Percentiles rank a stretch among this genome's conserved stretches.
Conservation (phyloP, 2,888 invertebrate genomes). For the Oligia latruncula region DNA sequence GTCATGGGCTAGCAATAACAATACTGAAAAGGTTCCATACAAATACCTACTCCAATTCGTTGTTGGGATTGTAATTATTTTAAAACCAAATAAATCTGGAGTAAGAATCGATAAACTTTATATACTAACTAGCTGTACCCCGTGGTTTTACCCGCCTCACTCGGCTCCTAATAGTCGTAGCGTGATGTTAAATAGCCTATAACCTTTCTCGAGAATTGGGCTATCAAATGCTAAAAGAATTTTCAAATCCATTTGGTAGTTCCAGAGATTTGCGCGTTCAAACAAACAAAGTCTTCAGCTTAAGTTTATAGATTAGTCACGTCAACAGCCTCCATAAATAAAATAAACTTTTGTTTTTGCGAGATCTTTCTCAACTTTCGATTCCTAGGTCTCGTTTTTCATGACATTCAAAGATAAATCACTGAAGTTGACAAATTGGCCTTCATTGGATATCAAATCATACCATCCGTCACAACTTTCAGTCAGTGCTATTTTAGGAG, state of each 20-base stretch:
- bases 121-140: no score
- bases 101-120: neutral
- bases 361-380: neutral
- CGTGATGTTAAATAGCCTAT: no score
- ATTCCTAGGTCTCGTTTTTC: constrained; percentile 11
- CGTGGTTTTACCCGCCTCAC: no score
- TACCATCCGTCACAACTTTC: constrained; percentile 18
- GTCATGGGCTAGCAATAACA: neutral
- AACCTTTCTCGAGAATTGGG: no score
- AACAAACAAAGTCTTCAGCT: neutral
- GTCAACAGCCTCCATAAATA: neutral
- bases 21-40: neutral
- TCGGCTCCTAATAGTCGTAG: no score
- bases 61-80: neutral
- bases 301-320: neutral
- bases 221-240: neutral
- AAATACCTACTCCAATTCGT: neutral
- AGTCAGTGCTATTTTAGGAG: constrained; percentile 33
- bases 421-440: constrained; percentile 16
- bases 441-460: constrained; percentile 28
- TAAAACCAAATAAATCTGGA: neutral
- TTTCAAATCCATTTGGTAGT: neutral
- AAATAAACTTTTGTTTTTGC: neutral
- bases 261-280: neutral
- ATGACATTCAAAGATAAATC: constrained; percentile 35